These are phyloP conservation scores for Caenorhabditis drosophilae DNA, from an alignment of 2,888 invertebrate genomes.

Conservation along the genomic window DNA sequence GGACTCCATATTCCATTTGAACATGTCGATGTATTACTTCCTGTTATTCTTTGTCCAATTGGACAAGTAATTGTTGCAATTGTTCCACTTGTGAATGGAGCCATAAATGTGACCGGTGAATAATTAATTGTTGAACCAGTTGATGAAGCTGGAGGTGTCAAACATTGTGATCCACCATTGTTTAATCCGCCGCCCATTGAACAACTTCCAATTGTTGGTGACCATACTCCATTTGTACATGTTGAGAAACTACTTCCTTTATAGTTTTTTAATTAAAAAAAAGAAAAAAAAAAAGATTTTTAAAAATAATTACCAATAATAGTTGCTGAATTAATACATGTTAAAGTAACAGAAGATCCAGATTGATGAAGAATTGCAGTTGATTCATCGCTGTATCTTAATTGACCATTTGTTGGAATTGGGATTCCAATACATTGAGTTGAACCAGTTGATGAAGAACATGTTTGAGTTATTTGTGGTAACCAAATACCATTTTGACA, in stretches of 20 bases:
- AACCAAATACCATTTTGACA: constrained; percentile 48
- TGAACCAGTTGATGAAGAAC: constrained; percentile 11
- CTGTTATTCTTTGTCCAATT: constrained; percentile 23
- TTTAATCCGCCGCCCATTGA: constrained; percentile 6
- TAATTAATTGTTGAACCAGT: constrained; percentile 36
- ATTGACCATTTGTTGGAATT: constrained; percentile 17
- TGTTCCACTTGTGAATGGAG: constrained; percentile 31
- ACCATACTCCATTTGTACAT: constrained; percentile 34
- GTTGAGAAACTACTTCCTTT: constrained; percentile 15
- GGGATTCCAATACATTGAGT: constrained; percentile 25
- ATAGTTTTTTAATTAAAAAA: no score
- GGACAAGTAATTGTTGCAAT: constrained; percentile 39
- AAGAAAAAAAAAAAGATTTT: not conserved
- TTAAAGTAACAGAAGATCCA: constrained; percentile 21
- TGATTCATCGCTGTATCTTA: constrained; percentile 20
- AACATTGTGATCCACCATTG: constrained; percentile 14
- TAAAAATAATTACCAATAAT: constrained; percentile 1
- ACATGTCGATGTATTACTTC: constrained; percentile 30
- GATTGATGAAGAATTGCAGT: constrained; percentile 16
- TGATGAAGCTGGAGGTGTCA: constrained; percentile 30
- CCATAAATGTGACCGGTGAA: constrained; percentile 28
- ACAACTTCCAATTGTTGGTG: constrained; percentile 31
- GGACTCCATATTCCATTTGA: constrained; percentile 35
- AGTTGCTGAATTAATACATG: constrained; percentile 15
- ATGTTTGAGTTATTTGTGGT: constrained; percentile 26